A percentile compares a stretch with the other conserved stretches of the same genome.
Evolutionary conservation across 2,113 vertebrate species (phyloP).

Genomic region (Lucifuga dentata): DNA sequence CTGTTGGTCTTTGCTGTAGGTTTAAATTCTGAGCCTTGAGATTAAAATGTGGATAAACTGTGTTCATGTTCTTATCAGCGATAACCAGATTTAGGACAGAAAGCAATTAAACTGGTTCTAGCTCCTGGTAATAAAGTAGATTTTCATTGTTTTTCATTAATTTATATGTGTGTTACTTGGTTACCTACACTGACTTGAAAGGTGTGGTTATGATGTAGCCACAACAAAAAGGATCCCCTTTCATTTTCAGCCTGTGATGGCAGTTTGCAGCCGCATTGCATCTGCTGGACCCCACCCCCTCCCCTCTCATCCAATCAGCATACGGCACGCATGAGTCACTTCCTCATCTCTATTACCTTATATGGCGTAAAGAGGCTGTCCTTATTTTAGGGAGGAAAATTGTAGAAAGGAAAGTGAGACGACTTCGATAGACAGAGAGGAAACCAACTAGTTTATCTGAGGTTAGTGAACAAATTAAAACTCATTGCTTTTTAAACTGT

Average conservation of each 20-base stretch:
- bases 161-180: conserved; percentile 20
- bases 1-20: too few relatives aligned
- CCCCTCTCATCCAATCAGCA: conserved; percentile 70
- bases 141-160: background rate
- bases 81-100: too few relatives aligned
- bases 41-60: too few relatives aligned
- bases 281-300: conserved; percentile 26
- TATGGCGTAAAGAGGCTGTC: conserved; percentile 58
- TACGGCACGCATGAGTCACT: conserved; percentile 42
- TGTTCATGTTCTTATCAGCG: too few relatives aligned
- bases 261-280: conserved; percentile 2
- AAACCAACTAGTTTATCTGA: conserved; percentile 42
- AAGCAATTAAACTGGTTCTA: too few relatives aligned
- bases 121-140: conserved; percentile 1
- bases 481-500: conserved; percentile 7
- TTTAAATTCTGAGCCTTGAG: too few relatives aligned
- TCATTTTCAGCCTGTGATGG: conserved; percentile 19
- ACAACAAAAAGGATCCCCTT: conserved; percentile 23
- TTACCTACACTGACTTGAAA: conserved; percentile 17
- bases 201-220: conserved; percentile 10
- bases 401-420: conserved; percentile 54
- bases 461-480: conserved; percentile 64
- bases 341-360: conserved; percentile 58
- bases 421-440: conserved; percentile 42
- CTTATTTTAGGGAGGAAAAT: conserved; percentile 58